Conservation (phyloP, 2,888 invertebrate species). For the Hymenopus coronatus region DNA sequence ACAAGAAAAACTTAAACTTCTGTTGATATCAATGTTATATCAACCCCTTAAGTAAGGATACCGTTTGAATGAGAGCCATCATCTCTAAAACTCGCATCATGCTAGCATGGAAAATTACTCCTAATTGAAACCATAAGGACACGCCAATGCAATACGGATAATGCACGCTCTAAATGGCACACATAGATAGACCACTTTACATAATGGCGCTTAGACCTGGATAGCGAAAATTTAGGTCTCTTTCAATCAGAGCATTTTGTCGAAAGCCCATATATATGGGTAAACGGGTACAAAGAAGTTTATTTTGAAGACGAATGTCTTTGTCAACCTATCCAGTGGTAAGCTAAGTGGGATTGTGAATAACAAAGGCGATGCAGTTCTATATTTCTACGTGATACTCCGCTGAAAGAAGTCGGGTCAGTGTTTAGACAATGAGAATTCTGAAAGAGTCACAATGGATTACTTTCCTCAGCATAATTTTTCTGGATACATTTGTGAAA, state of each 20-base stretch:
- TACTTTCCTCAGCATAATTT: neutral
- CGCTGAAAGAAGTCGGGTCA: neutral
- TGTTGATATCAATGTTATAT: too few species aligned
- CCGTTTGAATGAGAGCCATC: too few species aligned
- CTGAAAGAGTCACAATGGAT: neutral
- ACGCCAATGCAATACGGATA: neutral
- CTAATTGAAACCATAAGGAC: neutral
- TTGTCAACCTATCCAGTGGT: neutral
- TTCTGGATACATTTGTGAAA: neutral
- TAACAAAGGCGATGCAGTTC: neutral
- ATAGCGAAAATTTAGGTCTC: neutral
- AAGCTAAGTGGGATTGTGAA: neutral
- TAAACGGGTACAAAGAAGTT: neutral
- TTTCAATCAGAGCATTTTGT: neutral
- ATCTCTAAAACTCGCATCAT: neutral
- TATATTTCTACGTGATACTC: neutral
- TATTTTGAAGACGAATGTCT: neutral
- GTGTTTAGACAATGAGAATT: neutral
- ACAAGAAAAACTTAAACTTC: too few species aligned
- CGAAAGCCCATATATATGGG: neutral
- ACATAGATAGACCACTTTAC: neutral
- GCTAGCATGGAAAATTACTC: neutral
- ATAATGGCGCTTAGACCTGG: neutral
- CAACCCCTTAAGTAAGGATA: too few species aligned
- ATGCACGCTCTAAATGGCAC: neutral